Conservation (phyloP, 1,140 invertebrate species). For the Diorhabda sublineata region DNA sequence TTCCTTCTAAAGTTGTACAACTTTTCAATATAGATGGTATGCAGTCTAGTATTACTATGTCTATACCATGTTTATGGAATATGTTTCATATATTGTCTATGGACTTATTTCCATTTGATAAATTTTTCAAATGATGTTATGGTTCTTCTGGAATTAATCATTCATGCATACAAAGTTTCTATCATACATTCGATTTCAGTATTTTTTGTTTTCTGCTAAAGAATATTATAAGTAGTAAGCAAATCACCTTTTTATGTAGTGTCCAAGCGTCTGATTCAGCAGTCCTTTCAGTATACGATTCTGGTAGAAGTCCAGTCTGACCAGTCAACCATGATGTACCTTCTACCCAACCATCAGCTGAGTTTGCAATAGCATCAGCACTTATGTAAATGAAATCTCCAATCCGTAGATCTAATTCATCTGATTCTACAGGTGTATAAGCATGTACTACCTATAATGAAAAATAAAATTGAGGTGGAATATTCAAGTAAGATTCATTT, state of each 20-base stretch:
- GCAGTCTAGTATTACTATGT: no score
- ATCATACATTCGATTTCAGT: no score
- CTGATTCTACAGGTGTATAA: slow-evolving; percentile 70
- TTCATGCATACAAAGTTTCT: no score
- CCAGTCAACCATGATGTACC: slow-evolving; percentile 86
- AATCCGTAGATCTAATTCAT: slow-evolving; percentile 79
- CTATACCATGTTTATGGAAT: no score
- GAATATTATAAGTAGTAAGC: no score
- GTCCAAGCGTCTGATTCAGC: slow-evolving; percentile 90
- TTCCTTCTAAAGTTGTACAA: no score
- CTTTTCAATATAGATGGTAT: no score
- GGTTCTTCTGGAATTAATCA: no score
- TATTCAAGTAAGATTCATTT: no score
- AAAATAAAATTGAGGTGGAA: no score
- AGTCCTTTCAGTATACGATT: slow-evolving; percentile 75
- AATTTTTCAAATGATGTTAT: neutral
- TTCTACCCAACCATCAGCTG: slow-evolving; percentile 81
- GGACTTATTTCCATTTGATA: neutral
- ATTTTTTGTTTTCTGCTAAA: neutral
- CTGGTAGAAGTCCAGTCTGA: slow-evolving; percentile 70
- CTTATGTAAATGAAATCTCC: slow-evolving; percentile 84
- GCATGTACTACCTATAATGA: slow-evolving; percentile 66
- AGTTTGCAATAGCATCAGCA: slow-evolving; percentile 64
- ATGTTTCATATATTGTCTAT: no score
- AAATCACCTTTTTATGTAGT: slow-evolving; percentile 62